These are phyloP conservation scores for Sipha flava DNA, from an alignment of 1,140 invertebrate genomes.

Conservation along the genomic window DNA sequence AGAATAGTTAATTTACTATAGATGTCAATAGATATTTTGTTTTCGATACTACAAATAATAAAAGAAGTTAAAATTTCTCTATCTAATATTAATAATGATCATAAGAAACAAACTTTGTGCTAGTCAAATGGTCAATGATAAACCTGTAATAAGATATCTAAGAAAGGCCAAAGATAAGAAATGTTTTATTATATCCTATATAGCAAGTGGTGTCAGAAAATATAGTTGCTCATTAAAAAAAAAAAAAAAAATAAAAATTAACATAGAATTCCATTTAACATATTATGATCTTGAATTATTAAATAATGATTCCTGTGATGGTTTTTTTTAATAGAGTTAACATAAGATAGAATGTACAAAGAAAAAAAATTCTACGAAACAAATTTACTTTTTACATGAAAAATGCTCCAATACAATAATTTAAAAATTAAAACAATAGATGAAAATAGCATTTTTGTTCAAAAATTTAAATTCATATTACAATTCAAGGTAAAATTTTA, in stretches of 20 bases:
- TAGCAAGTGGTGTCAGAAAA: constrained; percentile 5
- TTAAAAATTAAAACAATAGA: too few relatives aligned
- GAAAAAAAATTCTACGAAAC: not conserved
- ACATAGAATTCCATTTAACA: constrained; percentile 3
- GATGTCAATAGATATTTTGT: not conserved
- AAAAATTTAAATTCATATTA: not conserved
- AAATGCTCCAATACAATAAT: not conserved
- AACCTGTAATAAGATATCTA: constrained; percentile 25
- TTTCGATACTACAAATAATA: not conserved
- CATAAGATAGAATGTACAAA: constrained; percentile 4
- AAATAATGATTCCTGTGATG: not conserved
- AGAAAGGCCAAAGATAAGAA: constrained; percentile 31
- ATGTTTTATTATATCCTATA: constrained; percentile 20
- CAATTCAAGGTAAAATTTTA: not conserved
- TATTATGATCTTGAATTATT: constrained; percentile 16
- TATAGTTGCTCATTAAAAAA: constrained; percentile 12
- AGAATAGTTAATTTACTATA: not conserved
- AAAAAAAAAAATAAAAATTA: not conserved
- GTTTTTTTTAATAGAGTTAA: not conserved
- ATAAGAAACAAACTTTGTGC: constrained; percentile 18
- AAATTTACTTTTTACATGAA: not conserved
- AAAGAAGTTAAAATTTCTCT: not conserved
- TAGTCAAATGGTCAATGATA: constrained; percentile 16
- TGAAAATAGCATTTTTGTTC: not conserved
- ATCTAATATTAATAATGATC: not conserved